Evolutionary conservation across 2,113 vertebrate genomes (phyloP).

Genomic region (Nansenia antarctica): DNA sequence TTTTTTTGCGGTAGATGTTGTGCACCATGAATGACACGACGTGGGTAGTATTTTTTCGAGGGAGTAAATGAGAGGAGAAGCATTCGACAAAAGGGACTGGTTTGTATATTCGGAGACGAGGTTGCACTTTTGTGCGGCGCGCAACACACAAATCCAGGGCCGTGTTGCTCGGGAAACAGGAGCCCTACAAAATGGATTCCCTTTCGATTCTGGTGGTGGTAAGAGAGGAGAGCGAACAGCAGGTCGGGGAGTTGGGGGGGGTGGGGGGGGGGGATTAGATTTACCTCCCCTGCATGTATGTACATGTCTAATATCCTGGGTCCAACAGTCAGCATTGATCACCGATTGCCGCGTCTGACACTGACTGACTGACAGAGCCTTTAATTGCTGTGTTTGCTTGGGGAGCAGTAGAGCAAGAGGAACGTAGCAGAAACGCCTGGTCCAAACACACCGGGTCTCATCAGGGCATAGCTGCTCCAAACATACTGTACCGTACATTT

Average conservation of each 20-base stretch:
- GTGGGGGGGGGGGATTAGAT: not conserved
- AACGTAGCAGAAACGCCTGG: slow-evolving; percentile 17
- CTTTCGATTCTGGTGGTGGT: slow-evolving; percentile 21
- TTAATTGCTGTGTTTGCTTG: slow-evolving; percentile 63
- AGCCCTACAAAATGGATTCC: slow-evolving; percentile 46
- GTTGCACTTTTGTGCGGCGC: not conserved
- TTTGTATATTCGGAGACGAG: not conserved
- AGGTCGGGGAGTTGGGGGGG: slow-evolving; percentile 31
- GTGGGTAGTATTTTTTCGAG: not conserved
- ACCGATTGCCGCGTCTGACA: slow-evolving; percentile 43
- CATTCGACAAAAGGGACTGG: not conserved
- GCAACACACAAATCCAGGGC: slow-evolving; percentile 31
- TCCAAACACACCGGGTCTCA: slow-evolving; percentile 5
- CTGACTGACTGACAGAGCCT: slow-evolving; percentile 64
- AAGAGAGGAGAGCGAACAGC: slow-evolving; percentile 32
- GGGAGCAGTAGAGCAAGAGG: slow-evolving; percentile 41
- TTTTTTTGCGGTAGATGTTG: not conserved
- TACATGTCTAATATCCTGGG: slow-evolving; percentile 51
- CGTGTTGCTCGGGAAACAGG: slow-evolving; percentile 3
- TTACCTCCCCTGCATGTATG: slow-evolving; percentile 51
- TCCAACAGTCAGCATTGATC: slow-evolving; percentile 58
- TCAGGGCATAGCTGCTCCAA: not conserved
- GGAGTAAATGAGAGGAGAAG: not conserved
- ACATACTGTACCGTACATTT: too few relatives aligned
- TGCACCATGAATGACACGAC: not conserved